These are phyloP conservation scores for Apotomis turbidana DNA, from an alignment of 2,888 invertebrate genomes.

Conservation along the genomic window DNA sequence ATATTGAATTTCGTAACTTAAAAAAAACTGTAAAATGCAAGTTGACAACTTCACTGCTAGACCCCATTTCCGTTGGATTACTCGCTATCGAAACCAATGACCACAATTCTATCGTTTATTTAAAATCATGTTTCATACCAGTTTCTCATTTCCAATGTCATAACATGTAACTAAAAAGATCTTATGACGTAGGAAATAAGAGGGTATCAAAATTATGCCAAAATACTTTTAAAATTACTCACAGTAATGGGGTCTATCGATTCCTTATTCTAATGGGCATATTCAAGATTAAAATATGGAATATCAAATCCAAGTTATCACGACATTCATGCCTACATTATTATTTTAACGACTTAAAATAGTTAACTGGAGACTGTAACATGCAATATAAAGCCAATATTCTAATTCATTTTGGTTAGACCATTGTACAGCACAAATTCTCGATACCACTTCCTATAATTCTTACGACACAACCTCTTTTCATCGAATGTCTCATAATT, in stretches of 20 bases:
- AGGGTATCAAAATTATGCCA: not conserved
- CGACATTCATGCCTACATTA: constrained; percentile 42
- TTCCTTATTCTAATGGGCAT: constrained; percentile 46
- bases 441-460: too few relatives aligned
- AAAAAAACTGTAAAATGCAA: constrained; percentile 44
- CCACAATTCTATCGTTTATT: not conserved
- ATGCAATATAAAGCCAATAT: constrained; percentile 42
- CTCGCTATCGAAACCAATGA: not conserved
- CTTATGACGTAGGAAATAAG: not conserved
- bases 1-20: constrained; percentile 41
- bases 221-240: not conserved
- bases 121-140: not conserved
- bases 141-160: not conserved
- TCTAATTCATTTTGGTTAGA: not conserved
- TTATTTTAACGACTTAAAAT: constrained; percentile 35
- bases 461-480: too few relatives aligned
- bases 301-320: constrained; percentile 60
- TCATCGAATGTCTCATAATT: too few relatives aligned
- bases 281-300: constrained; percentile 49
- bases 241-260: not conserved
- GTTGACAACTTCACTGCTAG: constrained; percentile 47
- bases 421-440: too few relatives aligned
- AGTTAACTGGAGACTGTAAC: constrained; percentile 33
- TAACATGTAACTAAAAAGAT: constrained; percentile 41
- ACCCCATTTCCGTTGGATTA: not conserved